Evolutionary conservation across 2,797 vertebrate genomes (phyloP).

Genomic region (Tragelaphus oryx): DNA sequence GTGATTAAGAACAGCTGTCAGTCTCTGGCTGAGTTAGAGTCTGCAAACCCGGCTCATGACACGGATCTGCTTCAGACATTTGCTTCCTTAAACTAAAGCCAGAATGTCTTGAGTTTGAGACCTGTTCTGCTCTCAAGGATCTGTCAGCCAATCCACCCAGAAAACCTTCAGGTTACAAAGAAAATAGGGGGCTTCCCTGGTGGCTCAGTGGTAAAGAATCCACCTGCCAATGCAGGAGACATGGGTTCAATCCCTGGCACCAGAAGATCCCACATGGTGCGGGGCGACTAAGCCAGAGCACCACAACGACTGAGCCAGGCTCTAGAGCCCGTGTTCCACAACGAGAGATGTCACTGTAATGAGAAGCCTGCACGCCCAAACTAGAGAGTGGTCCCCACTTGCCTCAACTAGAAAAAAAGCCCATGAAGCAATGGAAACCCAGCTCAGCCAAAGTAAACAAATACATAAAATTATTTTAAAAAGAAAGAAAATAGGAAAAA

Average conservation of each 20-base stretch:
- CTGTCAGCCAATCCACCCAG: background rate
- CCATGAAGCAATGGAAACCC: background rate
- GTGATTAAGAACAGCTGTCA: background rate
- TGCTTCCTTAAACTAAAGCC: background rate
- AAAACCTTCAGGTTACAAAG: background rate
- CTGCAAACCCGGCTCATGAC: background rate
- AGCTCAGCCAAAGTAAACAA: background rate
- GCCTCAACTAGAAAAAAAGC: background rate
- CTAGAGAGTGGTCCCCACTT: rapidly evolving
- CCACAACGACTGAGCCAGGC: background rate
- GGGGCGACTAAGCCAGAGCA: background rate
- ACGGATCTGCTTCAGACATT: rapidly evolving
- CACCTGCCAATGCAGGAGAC: background rate
- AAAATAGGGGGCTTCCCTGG: background rate
- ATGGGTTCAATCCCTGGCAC: background rate
- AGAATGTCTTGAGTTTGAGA: background rate
- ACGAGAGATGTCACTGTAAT: background rate
- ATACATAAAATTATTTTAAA: background rate
- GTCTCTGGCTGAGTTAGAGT: background rate
- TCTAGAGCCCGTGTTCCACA: background rate
- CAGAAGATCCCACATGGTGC: background rate
- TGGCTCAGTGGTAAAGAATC: background rate
- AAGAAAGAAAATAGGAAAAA: too few relatives aligned
- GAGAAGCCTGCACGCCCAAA: background rate
- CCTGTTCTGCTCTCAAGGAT: background rate